Base-by-base conservation (phyloP, 2,888 invertebrate species). In the Megalurothrips usitatus region DNA sequence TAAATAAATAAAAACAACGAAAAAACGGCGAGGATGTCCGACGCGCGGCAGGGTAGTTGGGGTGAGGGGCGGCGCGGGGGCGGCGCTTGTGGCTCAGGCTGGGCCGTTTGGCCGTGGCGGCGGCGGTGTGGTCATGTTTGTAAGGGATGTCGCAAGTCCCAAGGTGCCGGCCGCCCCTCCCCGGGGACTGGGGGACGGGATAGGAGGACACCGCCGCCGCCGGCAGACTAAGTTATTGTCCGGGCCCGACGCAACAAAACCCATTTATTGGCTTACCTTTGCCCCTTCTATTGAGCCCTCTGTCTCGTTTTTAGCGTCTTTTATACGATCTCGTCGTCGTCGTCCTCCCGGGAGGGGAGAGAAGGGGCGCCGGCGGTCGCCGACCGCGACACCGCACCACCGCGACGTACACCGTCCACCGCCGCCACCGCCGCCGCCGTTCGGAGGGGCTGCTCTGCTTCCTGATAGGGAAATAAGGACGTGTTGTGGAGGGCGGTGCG, bases 181-280 rank as follows among this genome's bases (percentile, higher is more conserved):
- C 68, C 68, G 68, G 26, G 12, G 23, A 75, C 68, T 43, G 34
- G 34, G 34, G 34, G 34, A 43, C 6, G 34, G 34, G 34, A 43
- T 43, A 43, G 34, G 34, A 43, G n/a, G n/a, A n/a, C n/a, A n/a
- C n/a, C n/a, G n/a, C 52, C 52, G 52, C 8, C 68, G 10, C 68
- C 68, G 26, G 23, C 23, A 12, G 68, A 75, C 68, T 75, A 75
- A 75, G 68, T 75, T 75, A 26, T 75, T 26, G 68, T 26, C 34
- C 12, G 68, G 68, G 23, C 26, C 26, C 68, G 68, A 75, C 26
- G 68, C n/a, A 75, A 75, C 68, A 75, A 75, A 75, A 23, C 68
- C 68, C 68, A 75, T 75, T 75, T 75, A 75, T 75, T 75, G 68
- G 68, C 68, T 75, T 75, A 75, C 68, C 68, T 75, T 58, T 26